Evolutionary conservation across 2,797 vertebrate species (phyloP), one percentile per base, ranked within the genome.

Genomic region (Rhinella marina): DNA sequence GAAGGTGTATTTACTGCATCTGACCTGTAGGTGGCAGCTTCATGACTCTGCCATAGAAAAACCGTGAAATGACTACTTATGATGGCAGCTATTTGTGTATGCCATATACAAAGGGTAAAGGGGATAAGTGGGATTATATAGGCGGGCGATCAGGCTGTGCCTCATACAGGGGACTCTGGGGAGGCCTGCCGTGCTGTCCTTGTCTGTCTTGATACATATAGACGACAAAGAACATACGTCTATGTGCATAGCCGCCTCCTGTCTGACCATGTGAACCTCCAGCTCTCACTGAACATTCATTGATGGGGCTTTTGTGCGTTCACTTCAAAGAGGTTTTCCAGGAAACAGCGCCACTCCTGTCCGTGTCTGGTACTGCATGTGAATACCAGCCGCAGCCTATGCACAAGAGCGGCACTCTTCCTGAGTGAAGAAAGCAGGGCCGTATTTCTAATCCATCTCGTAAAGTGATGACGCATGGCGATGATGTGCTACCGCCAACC

Each of bases 121-220:
- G 27, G 32, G 41, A 6, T 41, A 41, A 41, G 41, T 41, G 41
- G 41, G 41, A 41, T 41, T 41, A 41, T 41, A 41, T 6, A 41
- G 41, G 5, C 41, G 4, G 41, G 41, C 41, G 41, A 41, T 41
- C 41, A 41, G 41, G 2, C 41, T 41, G 41, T 41, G 41, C 41
- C 41, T 41, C 41, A 6, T 6, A 6, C 41, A 41, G 7, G 21
- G 52, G 52, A 13, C 8, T 7, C 19, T 41, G 59, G 59, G 17
- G 59, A 72, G 25, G 16, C 16, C 32, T 41, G 12, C 72, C 4
- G 14, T 19, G 12, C 12, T 54, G 23, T 54, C 48, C 75, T 25
- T 6, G 41, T 41, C 52, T 64, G 83, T 52, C 72, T 62, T 76
- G 72, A 85, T 85, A 62, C 72, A 85, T 85, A 64, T 75, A 84